Conservation (phyloP, 2,113 vertebrate genomes). For the Oreochromis niloticus region DNA sequence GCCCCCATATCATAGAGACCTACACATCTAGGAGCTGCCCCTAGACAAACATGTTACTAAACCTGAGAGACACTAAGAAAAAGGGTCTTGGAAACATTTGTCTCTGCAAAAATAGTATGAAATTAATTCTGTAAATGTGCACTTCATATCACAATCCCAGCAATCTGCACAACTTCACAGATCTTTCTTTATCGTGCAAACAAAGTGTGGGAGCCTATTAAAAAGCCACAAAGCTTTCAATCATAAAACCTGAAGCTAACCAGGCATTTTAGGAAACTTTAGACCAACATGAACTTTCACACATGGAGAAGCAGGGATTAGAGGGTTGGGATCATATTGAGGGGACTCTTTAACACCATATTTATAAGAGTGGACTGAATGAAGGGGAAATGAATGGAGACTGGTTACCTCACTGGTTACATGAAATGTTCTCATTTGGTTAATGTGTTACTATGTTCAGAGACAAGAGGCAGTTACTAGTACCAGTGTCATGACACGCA, state of each 20-base stretch:
- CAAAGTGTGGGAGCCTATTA: slow-evolving; percentile 21
- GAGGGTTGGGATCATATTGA: background rate
- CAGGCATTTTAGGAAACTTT: slow-evolving; percentile 14
- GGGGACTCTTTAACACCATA: background rate
- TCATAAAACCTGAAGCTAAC: slow-evolving; percentile 29
- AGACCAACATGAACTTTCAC: slow-evolving; percentile 11
- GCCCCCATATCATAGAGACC: slow-evolving; percentile 22
- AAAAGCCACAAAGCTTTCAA: slow-evolving; percentile 1
- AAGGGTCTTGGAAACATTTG: background rate
- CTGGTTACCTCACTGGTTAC: background rate
- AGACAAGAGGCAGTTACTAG: background rate
- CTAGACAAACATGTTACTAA: slow-evolving; percentile 27
- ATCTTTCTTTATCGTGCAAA: background rate
- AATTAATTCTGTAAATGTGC: background rate
- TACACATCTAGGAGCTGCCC: slow-evolving; percentile 1
- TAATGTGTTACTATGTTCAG: background rate
- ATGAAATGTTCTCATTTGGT: background rate
- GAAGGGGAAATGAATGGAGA: background rate
- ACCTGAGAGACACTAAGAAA: background rate
- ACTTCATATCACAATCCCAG: background rate
- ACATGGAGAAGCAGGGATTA: background rate
- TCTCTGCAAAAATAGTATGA: slow-evolving; percentile 6
- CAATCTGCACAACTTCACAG: background rate
- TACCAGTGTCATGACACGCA: background rate
- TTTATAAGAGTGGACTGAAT: background rate